Base-by-base conservation (phyloP, 2,113 vertebrate species). In the Lontra canadensis region DNA sequence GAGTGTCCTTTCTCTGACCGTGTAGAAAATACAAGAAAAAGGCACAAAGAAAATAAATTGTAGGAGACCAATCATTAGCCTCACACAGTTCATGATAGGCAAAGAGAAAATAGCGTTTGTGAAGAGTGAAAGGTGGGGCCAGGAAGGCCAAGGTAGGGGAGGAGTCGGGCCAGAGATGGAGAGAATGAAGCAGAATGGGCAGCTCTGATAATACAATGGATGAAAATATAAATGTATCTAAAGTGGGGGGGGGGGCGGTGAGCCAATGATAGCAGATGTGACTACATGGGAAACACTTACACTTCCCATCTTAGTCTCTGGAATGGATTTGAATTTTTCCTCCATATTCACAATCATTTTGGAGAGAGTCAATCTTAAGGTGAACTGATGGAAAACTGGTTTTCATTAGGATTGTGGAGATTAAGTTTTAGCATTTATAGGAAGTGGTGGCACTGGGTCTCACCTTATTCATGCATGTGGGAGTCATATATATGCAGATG, bases 161-260 rank as follows among this genome's bases (percentile, higher is more conserved):
- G 11, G 55, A 92, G n/a, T 1, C 4, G 2, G 39, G 26, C 1
- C 84, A 95, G 1, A 18, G 13, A n/a, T n/a, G 39, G 1, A 25
- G 20, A 59, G 42, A 21, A 42, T 25, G 63, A 82, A 63, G 57
- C 9, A 25, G 20, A 34, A 4, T 3, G 1, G 47, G 18, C 15
- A 76, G 8, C 8, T 8, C 63, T 69, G 8, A 0, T 55, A 76
- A 18, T 36, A 69, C 90, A 36, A 47, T 93, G 57, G 20, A 69
- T 95, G 80, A 96, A 97, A 98, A 88, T 94, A 8, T 0, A 6
- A 88, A 86, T 23, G 47, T 81, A 96, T 93, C 55, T 97, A 97
- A 87, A 42, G 42, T 6, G 6, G 78, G 0, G 10, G 11, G 13
- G 7, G 6, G 1, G 29, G 42, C 2, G 8, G 42, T 3, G 8